Conservation (phyloP, 2,888 invertebrate species). For the Aporophyla nigra region DNA sequence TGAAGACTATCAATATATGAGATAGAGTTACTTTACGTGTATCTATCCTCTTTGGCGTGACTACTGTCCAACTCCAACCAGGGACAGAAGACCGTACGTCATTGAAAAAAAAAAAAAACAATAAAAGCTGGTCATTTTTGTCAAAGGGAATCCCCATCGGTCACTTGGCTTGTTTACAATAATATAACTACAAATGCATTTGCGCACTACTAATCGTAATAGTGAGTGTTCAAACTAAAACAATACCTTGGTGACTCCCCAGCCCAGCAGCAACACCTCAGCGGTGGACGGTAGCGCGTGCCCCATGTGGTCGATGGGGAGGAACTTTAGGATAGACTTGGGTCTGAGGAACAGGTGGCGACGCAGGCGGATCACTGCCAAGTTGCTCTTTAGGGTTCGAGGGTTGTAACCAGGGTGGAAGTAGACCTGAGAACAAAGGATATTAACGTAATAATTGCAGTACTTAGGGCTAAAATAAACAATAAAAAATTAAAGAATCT, state of each 20-base stretch:
- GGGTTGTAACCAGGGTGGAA: constrained; percentile 87
- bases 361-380: constrained; percentile 82
- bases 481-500: not conserved
- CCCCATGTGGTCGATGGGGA: constrained; percentile 74
- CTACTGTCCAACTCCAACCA: not conserved
- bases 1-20: not conserved
- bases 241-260: constrained; percentile 87
- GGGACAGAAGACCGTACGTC: not conserved
- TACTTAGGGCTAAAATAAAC: too few relatives aligned
- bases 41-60: not conserved
- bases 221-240: not conserved
- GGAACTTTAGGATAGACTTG: constrained; percentile 79
- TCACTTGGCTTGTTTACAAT: not conserved
- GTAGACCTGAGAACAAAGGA: constrained; percentile 76
- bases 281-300: constrained; percentile 74
- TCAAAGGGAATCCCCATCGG: not conserved
- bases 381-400: constrained; percentile 79
- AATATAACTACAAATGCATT: not conserved
- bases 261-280: constrained; percentile 83
- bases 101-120: not conserved
- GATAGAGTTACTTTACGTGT: not conserved
- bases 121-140: not conserved
- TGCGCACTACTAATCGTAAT: not conserved
- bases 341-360: constrained; percentile 76
- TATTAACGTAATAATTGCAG: not conserved